Percentiles rank a stretch among this genome's conserved stretches.
Conservation (phyloP, 53 echinoderm and acorn worm genomes). For the Echinometra lucunter region DNA sequence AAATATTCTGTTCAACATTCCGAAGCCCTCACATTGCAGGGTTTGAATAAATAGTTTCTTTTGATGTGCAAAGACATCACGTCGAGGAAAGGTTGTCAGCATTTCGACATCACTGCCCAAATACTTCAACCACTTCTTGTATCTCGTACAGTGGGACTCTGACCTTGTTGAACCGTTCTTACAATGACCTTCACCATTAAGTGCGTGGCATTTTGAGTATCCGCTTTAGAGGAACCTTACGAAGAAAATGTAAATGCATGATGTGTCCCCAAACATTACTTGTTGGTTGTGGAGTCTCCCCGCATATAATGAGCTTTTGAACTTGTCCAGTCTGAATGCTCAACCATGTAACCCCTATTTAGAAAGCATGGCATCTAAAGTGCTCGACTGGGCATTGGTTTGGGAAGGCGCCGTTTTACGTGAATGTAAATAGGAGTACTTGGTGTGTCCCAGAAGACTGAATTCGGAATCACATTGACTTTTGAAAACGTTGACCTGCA, state of each 20-base stretch:
- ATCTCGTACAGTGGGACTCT: too few relatives aligned
- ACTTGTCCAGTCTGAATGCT: not conserved
- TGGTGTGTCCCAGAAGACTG: not conserved
- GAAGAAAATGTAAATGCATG: slow-evolving; percentile 28
- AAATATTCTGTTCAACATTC: not conserved
- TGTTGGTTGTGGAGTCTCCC: not conserved
- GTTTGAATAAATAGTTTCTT: not conserved
- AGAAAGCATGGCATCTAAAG: not conserved
- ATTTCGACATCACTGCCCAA: not conserved
- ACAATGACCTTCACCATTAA: slow-evolving; percentile 5
- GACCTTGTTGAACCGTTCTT: not conserved
- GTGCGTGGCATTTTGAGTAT: not conserved
- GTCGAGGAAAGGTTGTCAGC: too few relatives aligned
- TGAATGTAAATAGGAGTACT: slow-evolving; percentile 3
- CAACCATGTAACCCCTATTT: slow-evolving; percentile 16
- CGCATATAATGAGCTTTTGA: slow-evolving; percentile 46
- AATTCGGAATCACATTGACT: not conserved
- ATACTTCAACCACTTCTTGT: not conserved
- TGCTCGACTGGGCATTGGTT: slow-evolving; percentile 1
- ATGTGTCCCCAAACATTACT: slow-evolving; percentile 53
- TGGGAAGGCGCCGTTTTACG: not conserved
- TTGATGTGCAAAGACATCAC: not conserved
- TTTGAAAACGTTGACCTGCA: not conserved
- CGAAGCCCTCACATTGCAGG: not conserved
- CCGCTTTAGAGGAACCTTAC: not conserved